Percentiles rank a stretch among this genome's conserved stretches.
Evolutionary conservation across 2,888 invertebrate species (phyloP).

Genomic region (Drosophila aldrichi): DNA sequence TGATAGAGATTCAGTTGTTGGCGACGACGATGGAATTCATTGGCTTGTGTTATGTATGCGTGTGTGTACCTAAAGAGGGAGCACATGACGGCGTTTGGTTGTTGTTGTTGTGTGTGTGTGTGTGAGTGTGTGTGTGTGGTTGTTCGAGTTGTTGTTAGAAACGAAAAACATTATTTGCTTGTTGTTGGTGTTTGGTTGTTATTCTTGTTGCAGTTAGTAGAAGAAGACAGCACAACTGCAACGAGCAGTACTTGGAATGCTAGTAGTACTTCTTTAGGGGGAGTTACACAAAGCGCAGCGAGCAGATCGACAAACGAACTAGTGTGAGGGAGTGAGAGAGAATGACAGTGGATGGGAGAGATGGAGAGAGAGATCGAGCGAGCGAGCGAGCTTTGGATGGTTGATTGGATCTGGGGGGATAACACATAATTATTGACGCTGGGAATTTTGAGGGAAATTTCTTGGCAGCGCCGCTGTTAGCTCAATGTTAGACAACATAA

Average conservation of each 20-base stretch:
- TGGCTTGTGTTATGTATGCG: slow-evolving; percentile 85
- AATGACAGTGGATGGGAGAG: slow-evolving; percentile 3
- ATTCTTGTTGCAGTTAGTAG: slow-evolving; percentile 42
- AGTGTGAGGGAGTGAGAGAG: slow-evolving; percentile 19
- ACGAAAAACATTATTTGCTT: slow-evolving; percentile 36
- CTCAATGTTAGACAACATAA: slow-evolving; percentile 35
- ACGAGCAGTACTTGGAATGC: slow-evolving; percentile 9
- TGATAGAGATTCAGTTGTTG: slow-evolving; percentile 74
- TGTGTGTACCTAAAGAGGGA: slow-evolving; percentile 84
- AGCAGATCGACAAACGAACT: slow-evolving; percentile 27
- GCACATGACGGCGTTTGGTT: slow-evolving; percentile 57
- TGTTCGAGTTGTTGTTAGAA: slow-evolving; percentile 45
- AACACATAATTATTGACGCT: slow-evolving; percentile 25
- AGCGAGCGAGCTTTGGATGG: background rate
- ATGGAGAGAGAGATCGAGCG: background rate
- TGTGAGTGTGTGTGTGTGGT: slow-evolving; percentile 18
- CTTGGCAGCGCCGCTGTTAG: slow-evolving; percentile 31
- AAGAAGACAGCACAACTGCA: slow-evolving; percentile 33
- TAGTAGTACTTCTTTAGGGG: background rate
- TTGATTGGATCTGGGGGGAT: background rate
- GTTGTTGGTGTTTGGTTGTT: slow-evolving; percentile 29
- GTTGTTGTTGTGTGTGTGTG: slow-evolving; percentile 6
- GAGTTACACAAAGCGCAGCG: slow-evolving; percentile 48
- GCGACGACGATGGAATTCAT: slow-evolving; percentile 84
- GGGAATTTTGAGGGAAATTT: background rate